A percentile compares a stretch with the other conserved stretches of the same genome.
Conservation (phyloP, 2,797 vertebrate genomes). For the Enteromius paludinosus region DNA sequence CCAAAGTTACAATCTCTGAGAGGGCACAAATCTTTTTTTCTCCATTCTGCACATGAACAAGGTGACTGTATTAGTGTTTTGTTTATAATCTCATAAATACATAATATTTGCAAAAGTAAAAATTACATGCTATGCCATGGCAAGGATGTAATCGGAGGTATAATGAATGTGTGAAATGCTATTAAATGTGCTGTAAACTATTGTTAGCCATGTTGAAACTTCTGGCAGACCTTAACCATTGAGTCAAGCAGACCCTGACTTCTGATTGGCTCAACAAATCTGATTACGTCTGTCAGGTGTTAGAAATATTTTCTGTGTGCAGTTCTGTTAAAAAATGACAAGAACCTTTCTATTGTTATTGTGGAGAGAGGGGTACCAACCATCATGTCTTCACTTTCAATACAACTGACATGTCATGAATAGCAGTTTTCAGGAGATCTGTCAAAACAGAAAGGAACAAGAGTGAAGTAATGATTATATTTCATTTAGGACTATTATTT, state of each 20-base stretch:
- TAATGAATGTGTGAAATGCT: not conserved
- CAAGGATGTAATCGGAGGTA: slow-evolving; percentile 1
- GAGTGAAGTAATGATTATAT: not conserved
- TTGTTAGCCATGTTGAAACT: not conserved
- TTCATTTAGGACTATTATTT: not conserved
- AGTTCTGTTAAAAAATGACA: not conserved
- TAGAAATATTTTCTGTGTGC: not conserved
- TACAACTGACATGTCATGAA: slow-evolving; percentile 69
- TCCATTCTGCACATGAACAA: slow-evolving; percentile 60
- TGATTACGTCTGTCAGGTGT: not conserved
- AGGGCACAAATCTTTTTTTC: slow-evolving; percentile 55
- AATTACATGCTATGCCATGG: not conserved
- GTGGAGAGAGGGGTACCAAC: slow-evolving; percentile 60
- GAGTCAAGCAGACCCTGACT: not conserved
- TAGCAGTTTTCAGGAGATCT: slow-evolving; percentile 45
- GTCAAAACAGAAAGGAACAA: slow-evolving; percentile 47
- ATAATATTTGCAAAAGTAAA: not conserved
- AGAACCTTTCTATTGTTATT: not conserved
- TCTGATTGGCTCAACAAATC: not conserved
- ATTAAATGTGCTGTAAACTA: slow-evolving; percentile 3
- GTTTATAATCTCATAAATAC: not conserved
- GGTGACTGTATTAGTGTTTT: not conserved
- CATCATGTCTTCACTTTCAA: slow-evolving; percentile 67
- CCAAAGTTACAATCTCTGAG: slow-evolving; percentile 67
- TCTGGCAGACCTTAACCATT: not conserved